Conservation (phyloP, 2,888 invertebrate genomes). For the Trachelus stipa region DNA sequence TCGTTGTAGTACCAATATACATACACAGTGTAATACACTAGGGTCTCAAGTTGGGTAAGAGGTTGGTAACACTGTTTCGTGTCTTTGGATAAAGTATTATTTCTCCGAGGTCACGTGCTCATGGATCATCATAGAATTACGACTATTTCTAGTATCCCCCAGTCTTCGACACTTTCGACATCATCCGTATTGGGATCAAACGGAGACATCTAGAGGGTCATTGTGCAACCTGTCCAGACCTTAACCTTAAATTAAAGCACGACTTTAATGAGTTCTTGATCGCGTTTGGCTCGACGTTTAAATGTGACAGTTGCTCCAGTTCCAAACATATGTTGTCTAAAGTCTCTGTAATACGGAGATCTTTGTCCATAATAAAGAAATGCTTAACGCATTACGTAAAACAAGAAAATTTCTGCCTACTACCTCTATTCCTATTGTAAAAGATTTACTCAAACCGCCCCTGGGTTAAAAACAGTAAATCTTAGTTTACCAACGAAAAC, state of each 20-base stretch:
- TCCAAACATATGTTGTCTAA: background rate
- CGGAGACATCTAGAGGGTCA: background rate
- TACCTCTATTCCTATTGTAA: background rate
- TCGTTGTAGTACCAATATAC: background rate
- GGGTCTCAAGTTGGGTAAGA: background rate
- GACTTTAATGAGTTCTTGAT: background rate
- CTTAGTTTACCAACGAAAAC: background rate
- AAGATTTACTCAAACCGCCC: background rate
- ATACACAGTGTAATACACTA: background rate
- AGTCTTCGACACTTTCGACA: background rate
- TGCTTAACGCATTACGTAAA: background rate
- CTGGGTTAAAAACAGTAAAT: background rate
- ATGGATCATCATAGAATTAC: background rate
- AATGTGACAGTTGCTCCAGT: background rate
- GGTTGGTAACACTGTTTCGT: background rate
- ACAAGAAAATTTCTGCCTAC: background rate
- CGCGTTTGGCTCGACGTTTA: background rate
- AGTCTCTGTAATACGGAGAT: background rate
- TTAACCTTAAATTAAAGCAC: constrained; percentile 27
- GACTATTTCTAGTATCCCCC: background rate
- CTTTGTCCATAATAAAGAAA: background rate
- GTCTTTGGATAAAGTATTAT: background rate
- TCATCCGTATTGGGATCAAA: constrained; percentile 6
- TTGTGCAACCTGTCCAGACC: constrained; percentile 17
- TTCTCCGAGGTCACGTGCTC: background rate